Base-by-base conservation (phyloP, 2,888 invertebrate species). In the Drosophila ustulata region DNA sequence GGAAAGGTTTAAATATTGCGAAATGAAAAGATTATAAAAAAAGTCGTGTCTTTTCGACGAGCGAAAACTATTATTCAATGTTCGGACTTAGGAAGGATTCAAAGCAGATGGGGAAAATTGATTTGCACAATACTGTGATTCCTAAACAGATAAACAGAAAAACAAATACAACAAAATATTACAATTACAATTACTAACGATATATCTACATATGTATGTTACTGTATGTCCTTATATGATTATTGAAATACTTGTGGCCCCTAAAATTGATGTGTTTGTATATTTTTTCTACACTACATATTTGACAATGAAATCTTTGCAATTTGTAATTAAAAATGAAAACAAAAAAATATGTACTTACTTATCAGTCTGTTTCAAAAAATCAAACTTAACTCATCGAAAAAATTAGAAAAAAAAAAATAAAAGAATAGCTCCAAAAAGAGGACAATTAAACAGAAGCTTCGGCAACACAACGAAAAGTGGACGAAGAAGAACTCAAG, bases 41-140 rank as follows among this genome's bases (percentile, higher is more conserved):
- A 25, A 3, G 32, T 32, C 32, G 7, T 18, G 18, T 18, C 18
- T 18, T 18, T 18, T 18, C 18, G 18, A 18, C 18, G 18, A 18
- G 18, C 18, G 18, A 41, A 28, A 57, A 49, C 30, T 61, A 23
- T 25, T 18, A 50, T 25, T 63, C 18, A 43, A 45, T 43, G 62
- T 28, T 32, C 41, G 52, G 50, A 23, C 46, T 57, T 58, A 43
- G 49, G 18, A 43, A 52, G 32, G 30, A 41, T 64, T 58, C 49
- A 25, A 46, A 55, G 66, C 56, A 64, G 37, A 57, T 58, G 45
- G 30, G 6, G 4, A 56, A 59, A 30, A 49, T 66, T 77, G 61
- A 76, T 71, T 70, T 78, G 78, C 87, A 81, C 71, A 80, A 81
- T 81, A 73, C 87, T 87, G 82, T 87, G 84, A 82, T 87, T 86